These are phyloP conservation scores for Sussaba pulchella DNA, from an alignment of 2,888 invertebrate genomes.

Conservation along the genomic window DNA sequence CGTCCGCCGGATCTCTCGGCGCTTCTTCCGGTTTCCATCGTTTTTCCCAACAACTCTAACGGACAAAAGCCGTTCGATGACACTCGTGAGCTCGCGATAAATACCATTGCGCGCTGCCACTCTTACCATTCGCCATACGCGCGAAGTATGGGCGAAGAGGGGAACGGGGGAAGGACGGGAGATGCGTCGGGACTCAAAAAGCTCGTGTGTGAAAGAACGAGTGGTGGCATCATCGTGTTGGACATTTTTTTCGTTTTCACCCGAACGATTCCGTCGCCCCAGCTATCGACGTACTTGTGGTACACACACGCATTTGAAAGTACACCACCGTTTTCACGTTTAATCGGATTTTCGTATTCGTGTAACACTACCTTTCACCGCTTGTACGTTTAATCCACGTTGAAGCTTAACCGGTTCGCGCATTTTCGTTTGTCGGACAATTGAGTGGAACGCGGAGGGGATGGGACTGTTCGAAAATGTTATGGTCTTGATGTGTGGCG, in stretches of 20 bases:
- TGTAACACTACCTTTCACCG: background rate
- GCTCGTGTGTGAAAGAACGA: background rate
- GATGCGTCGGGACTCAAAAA: background rate
- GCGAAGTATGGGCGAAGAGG: background rate
- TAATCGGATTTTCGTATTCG: constrained; percentile 27
- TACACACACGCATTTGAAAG: background rate
- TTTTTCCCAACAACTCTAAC: constrained; percentile 29
- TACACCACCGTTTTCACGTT: background rate
- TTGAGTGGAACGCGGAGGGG: background rate
- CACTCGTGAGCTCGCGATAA: constrained; percentile 50
- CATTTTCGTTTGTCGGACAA: constrained; percentile 2
- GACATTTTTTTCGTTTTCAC: background rate
- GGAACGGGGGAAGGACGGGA: too few species aligned
- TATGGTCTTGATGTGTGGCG: background rate
- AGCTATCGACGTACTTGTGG: background rate
- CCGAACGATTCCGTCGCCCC: background rate
- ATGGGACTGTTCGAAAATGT: background rate
- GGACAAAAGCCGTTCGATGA: constrained; percentile 39
- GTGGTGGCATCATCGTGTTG: background rate
- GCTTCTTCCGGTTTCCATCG: constrained; percentile 47
- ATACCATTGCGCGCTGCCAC: constrained; percentile 41
- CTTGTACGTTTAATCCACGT: background rate
- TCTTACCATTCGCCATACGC: background rate
- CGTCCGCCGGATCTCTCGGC: constrained; percentile 16
- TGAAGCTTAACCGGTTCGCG: background rate